Evolutionary conservation across 2,797 vertebrate species (phyloP).

Genomic region (Staurois parvus): DNA sequence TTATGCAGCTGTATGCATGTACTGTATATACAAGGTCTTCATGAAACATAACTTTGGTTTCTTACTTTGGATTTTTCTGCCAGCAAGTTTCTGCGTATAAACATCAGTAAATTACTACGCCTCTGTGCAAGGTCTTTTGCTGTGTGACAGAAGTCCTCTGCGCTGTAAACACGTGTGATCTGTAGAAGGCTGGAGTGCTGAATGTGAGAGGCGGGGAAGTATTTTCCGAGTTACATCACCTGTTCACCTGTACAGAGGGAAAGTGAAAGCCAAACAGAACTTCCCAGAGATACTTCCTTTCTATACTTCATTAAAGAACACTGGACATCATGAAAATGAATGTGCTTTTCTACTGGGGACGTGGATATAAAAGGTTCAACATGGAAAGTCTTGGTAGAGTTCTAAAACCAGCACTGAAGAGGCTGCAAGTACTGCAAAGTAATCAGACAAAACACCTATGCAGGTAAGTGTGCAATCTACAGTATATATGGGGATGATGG

Average conservation of each 20-base stretch:
- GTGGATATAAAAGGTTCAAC: conserved; percentile 13
- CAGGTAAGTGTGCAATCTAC: conserved; percentile 3
- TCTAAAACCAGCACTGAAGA: background rate
- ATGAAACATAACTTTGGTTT: no score
- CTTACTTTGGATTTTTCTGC: no score
- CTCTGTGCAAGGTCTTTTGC: no score
- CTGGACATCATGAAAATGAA: conserved; percentile 17
- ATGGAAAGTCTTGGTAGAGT: background rate
- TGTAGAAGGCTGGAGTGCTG: background rate
- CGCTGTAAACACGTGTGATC: background rate
- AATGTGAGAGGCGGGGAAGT: background rate
- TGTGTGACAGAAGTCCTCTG: no score
- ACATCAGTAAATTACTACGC: no score
- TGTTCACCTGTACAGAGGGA: background rate
- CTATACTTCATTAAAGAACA: background rate
- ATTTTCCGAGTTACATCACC: background rate
- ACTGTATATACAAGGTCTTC: no score
- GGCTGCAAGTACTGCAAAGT: background rate
- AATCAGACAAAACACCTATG: background rate
- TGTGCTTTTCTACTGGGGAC: background rate
- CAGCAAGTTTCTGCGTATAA: no score
- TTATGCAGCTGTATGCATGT: no score
- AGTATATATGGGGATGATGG: no score
- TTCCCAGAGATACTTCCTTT: background rate
- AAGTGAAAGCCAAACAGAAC: background rate